phyloP scores from a whole-genome alignment of 2,113 vertebrate species.

The Chelonoidis abingdonii region DNA sequence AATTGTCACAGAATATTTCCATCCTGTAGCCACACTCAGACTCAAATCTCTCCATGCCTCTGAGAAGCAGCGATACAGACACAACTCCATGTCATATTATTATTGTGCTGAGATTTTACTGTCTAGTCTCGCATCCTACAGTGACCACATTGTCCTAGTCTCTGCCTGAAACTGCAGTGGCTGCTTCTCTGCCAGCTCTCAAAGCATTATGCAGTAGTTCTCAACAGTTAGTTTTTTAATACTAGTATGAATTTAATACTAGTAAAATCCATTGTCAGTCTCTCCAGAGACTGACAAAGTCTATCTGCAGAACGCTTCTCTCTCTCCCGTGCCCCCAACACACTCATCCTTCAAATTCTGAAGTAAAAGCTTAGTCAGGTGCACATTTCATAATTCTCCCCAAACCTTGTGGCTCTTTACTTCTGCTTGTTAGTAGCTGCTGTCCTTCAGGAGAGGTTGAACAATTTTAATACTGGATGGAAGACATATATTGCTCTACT shows the following conservation, averaged over 20 bases:
- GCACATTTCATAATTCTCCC: not conserved
- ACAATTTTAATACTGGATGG: not conserved
- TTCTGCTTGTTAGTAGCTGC: not conserved
- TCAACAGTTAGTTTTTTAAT: not conserved
- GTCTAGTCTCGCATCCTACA: not conserved
- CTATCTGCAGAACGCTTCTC: not conserved
- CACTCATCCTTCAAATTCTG: not conserved
- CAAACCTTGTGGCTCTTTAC: not conserved
- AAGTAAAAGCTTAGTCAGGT: not conserved
- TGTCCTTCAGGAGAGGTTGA: not conserved
- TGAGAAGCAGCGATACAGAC: not conserved
- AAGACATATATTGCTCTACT: not conserved
- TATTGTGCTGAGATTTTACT: rapidly evolving
- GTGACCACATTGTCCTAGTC: not conserved
- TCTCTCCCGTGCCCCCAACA: not conserved
- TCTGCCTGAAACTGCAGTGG: rapidly evolving
- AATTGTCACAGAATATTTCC: not conserved
- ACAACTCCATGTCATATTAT: not conserved
- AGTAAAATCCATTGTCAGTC: not conserved
- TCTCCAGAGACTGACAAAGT: not conserved
- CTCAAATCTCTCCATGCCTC: rapidly evolving
- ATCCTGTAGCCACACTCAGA: not conserved
- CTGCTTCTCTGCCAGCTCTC: not conserved
- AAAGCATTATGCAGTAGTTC: not conserved
- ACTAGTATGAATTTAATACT: not conserved